Evolutionary conservation across 2,113 vertebrate genomes (phyloP), one percentile per base, ranked within the genome.

Genomic region (Labrus mixtus): DNA sequence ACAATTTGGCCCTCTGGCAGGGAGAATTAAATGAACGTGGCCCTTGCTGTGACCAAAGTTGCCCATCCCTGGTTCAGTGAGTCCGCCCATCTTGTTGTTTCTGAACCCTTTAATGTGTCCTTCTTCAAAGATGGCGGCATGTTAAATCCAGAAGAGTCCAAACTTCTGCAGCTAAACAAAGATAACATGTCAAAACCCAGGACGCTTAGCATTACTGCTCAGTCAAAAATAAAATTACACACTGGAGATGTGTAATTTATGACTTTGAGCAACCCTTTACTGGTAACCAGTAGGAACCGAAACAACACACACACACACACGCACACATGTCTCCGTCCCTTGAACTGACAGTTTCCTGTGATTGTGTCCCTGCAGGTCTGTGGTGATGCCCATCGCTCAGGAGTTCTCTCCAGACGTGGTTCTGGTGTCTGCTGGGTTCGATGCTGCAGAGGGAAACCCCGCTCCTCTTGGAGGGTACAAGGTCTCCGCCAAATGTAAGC

Each of bases 401-500:
- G 96, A 98, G 81, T 99, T 98, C 92, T 95, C 94, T 61, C 98
- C 98, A 0, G 97, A 99, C 0, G 91, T 99, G 58, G 96, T 99
- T 76, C 92, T 99, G 83, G 97, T 99, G 33, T 99, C 98, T 0
- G 96, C 98, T 0, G 98, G 98, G 7, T 99, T 99, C 43, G 97
- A 99, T 2, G 97, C 98, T 0, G 97, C 97, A 0, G 97, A 98
- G 20, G 98, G 97, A 7, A 97, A 99, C 83, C 95, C 96, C 0
- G 91, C 97, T 13, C 97, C 97, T 0, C 89, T 99, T 75, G 98
- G 98, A 3, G 98, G 97, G 73, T 99, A 99, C 94, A 96, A 94
- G 81, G 97, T 99, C 85, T 96, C 97, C 0, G 95, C 97, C 82
- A 98, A 97, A 94, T 98, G 97, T 99, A 95, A 95, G 97, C 65